Evolutionary conservation across 1,140 invertebrate species (phyloP).

Genomic region (Apis cerana): DNA sequence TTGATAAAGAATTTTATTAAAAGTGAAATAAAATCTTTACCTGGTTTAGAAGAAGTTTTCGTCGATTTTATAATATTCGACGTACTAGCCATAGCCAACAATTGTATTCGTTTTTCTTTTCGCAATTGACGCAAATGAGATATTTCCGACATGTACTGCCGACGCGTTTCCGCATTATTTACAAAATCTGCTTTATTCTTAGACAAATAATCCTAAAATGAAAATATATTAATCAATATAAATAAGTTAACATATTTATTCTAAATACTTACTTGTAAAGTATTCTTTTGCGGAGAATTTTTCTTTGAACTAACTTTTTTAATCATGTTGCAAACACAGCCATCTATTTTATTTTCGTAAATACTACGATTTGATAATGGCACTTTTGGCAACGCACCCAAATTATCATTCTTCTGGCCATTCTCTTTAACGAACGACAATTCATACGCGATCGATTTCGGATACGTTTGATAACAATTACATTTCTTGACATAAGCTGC

Average conservation of each 20-base stretch:
- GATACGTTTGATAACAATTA: slow-evolving; percentile 68
- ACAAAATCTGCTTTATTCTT: slow-evolving; percentile 78
- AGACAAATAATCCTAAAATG: slow-evolving; percentile 76
- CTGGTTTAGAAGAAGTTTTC: slow-evolving; percentile 60
- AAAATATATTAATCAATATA: not conserved
- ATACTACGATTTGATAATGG: slow-evolving; percentile 43
- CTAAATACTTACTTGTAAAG: slow-evolving; percentile 64
- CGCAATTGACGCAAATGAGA: slow-evolving; percentile 74
- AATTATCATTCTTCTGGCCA: slow-evolving; percentile 29
- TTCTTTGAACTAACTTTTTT: slow-evolving; percentile 46
- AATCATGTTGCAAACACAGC: slow-evolving; percentile 62
- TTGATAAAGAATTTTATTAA: slow-evolving; percentile 37
- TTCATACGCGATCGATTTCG: slow-evolving; percentile 78
- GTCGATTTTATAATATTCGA: slow-evolving; percentile 61
- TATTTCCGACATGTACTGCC: slow-evolving; percentile 77
- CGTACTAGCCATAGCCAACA: slow-evolving; percentile 74
- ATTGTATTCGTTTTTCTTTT: slow-evolving; percentile 74
- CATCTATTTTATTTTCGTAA: slow-evolving; percentile 47
- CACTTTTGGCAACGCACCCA: slow-evolving; percentile 32
- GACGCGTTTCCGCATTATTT: slow-evolving; percentile 76
- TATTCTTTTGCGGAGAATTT: slow-evolving; percentile 52
- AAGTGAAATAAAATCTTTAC: slow-evolving; percentile 51
- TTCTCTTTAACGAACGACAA: slow-evolving; percentile 70
- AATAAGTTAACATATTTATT: too few species aligned
- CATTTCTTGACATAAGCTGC: slow-evolving; percentile 67